Base-by-base conservation (phyloP, 2,797 vertebrate species). In the Scomberomorus guttatus region DNA sequence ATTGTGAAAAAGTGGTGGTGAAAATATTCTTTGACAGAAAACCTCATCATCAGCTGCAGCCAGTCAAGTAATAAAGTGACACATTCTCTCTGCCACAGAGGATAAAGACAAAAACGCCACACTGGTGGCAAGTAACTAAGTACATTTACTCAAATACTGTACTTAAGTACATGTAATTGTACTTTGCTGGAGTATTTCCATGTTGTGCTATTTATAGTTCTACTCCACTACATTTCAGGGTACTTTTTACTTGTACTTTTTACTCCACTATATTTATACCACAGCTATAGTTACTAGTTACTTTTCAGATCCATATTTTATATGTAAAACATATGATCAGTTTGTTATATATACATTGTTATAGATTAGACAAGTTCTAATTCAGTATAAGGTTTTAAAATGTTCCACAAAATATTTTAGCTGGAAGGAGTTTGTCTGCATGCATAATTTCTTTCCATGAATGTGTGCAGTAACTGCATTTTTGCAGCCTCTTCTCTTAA, bases 401-500 rank as follows among this genome's bases (percentile, higher is more conserved):
- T 48, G 17, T 18, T 48, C 17, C 15, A 48, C 32, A 63, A 69
- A 56, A 34, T n/a, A 59, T 42, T 51, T 22, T 15, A 66, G 4
- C 57, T 72, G 67, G 25, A 63, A 17, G 7, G 44, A 24, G 48
- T 54, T 74, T 72, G 13, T 48, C 22, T 57, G 59, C 34, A 32
- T 46, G 69, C 22, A 42, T 42, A 0, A 72, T 27, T 18, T 29
- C 64, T 65, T 59, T 68, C 32, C 25, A 15, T n/a, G 42, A 58
- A 63, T 5, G 25, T 46, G 25, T 63, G 59, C 24, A 24, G 17
- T 42, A 37, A 51, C 24, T 65, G 46, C 20, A 70, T 66, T 46
- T 71, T 81, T 68, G 25, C 46, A 62, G 61, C 34, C 1, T 7
- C 8, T 25, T 74, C 64, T 67, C 22, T 46, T 18, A 69, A 75